A percentile compares a stretch with the other conserved stretches of the same genome.
Evolutionary conservation across 2,113 vertebrate genomes (phyloP).

Genomic region (Mellivora capensis): DNA sequence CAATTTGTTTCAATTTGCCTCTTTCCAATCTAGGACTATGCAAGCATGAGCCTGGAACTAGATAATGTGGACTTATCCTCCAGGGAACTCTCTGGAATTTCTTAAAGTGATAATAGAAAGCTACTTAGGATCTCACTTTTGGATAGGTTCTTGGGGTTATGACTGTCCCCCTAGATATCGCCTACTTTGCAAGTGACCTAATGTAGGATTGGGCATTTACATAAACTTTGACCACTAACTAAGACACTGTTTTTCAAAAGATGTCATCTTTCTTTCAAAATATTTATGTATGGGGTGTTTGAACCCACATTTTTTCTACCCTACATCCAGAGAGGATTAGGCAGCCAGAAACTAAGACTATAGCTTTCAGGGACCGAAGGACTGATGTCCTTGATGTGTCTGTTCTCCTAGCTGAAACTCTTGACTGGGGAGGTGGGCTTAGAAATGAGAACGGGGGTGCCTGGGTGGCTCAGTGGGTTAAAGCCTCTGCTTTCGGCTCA

Average conservation of each 20-base stretch:
- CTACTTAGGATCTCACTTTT: neutral
- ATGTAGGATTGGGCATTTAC: neutral
- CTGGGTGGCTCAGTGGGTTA: too few relatives aligned
- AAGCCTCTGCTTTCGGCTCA: too few relatives aligned
- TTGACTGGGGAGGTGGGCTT: neutral
- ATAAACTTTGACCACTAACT: neutral
- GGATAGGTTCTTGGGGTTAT: neutral
- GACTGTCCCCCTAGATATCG: neutral
- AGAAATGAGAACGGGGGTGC: neutral
- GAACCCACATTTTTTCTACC: neutral
- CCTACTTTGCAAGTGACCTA: neutral
- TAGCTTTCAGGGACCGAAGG: neutral
- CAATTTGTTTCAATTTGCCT: constrained; percentile 4
- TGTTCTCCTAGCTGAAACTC: neutral
- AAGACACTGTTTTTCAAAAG: neutral
- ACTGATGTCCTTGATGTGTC: neutral
- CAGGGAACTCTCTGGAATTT: neutral
- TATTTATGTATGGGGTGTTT: neutral
- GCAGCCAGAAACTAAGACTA: neutral
- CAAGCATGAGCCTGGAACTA: neutral
- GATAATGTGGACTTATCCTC: neutral
- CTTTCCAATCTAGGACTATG: neutral
- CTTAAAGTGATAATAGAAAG: neutral
- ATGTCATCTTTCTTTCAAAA: neutral
- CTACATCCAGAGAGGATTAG: neutral